Evolutionary conservation across 2,113 vertebrate species (phyloP), one percentile per base, ranked within the genome.

Genomic region (Amblyopsis rosae): DNA sequence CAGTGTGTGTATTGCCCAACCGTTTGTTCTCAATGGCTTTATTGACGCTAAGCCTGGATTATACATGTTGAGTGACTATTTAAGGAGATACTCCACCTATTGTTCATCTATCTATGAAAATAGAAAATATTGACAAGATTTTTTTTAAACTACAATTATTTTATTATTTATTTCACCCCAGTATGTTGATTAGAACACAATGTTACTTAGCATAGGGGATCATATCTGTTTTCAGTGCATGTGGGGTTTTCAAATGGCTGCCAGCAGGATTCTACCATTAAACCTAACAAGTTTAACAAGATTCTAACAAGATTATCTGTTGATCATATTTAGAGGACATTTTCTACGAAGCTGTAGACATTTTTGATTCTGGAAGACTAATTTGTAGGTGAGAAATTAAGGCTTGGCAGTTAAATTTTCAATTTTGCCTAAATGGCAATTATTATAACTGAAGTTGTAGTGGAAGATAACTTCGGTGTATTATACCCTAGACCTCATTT

Each of bases 21-120:
- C 65, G 70, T 26, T 26, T 51, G 3, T 26, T 46, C 45, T 76
- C 35, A 16, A 17, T 82, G 79, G 62, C 67, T 51, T 69, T 58
- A 15, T 58, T 69, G 62, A 13, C 9, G 71, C 77, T 65, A 66
- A 77, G 67, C 75, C 8, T 33, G 59, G 82, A 84, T 84, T 83
- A 79, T n/a, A 17, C n/a, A 59, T 63, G 9, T 62, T 32, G 58
- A 35, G 16, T 55, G 69, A 53, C 11, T 62, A 50, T 69, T 74
- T 76, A 67, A 54, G n/a, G 51, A 54, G 35, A 70, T 76, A 55
- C 72, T 76, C 50, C 50, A 58, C 74, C 68, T 3, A 68, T 71
- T 60, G 16, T 11, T 17, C 55, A 50, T 32, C 68, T 69, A 59
- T 5, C 1, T 41, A 41, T 41, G 35, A 41, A 8, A 76, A 75